These are phyloP conservation scores for Siniperca chuatsi DNA, from an alignment of 2,113 vertebrate species.

Conservation along the genomic window DNA sequence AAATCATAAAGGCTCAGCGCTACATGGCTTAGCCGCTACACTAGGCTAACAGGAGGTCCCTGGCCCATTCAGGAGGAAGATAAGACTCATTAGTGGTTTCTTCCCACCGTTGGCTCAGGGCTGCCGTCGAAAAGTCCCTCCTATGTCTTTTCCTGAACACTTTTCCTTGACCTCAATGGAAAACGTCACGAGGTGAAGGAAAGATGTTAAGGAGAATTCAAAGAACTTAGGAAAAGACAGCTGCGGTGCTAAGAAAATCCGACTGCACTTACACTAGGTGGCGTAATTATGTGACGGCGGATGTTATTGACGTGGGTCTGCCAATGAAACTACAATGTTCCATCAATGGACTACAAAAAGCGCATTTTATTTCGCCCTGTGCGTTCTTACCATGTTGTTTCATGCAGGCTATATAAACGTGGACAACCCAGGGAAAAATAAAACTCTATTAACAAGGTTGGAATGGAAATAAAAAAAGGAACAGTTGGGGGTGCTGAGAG, in stretches of 20 bases:
- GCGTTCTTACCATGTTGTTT: too few species aligned
- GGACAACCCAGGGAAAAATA: too few species aligned
- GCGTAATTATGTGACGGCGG: too few species aligned
- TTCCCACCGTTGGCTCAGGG: conserved; percentile 27
- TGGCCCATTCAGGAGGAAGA: conserved; percentile 33
- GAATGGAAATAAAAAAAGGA: too few species aligned
- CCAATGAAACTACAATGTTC: too few species aligned
- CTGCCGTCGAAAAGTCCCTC: background rate
- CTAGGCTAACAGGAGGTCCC: conserved; percentile 56
- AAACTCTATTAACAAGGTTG: too few species aligned
- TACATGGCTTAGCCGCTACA: conserved; percentile 45
- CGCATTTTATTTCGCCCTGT: too few species aligned
- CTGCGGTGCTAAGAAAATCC: background rate
- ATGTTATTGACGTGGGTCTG: too few species aligned
- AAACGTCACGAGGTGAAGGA: background rate
- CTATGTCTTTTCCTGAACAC: background rate
- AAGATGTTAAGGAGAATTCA: too few species aligned
- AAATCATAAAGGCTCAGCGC: conserved; percentile 63
- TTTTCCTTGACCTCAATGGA: background rate
- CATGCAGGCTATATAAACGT: too few species aligned
- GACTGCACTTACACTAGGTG: background rate
- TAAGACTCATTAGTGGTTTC: conserved; percentile 62
- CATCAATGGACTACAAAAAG: too few species aligned
- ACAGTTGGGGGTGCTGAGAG: too few species aligned
- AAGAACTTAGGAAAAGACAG: background rate